Evolutionary conservation across 2,113 vertebrate genomes (phyloP).

Genomic region (Nettapus auritus): DNA sequence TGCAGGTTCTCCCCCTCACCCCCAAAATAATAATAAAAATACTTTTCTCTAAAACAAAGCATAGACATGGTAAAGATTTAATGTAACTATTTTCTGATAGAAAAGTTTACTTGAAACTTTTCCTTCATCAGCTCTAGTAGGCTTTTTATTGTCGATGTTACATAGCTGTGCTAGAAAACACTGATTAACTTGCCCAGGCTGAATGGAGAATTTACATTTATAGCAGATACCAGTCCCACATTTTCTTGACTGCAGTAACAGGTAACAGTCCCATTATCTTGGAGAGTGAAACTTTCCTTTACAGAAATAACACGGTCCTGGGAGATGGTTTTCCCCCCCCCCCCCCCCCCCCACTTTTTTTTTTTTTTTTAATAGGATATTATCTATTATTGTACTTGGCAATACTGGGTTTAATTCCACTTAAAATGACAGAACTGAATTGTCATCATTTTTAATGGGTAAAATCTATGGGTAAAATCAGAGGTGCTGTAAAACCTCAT

Average conservation of each 20-base stretch:
- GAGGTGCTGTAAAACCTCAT: slow-evolving; percentile 74
- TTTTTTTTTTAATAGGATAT: slow-evolving; percentile 1
- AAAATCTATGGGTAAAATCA: slow-evolving; percentile 67
- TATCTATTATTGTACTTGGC: slow-evolving; percentile 75
- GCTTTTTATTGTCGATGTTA: background rate
- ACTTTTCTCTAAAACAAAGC: background rate
- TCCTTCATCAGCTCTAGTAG: background rate
- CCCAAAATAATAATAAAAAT: background rate
- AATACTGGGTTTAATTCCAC: slow-evolving; percentile 73
- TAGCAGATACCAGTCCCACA: background rate
- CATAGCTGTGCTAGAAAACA: background rate
- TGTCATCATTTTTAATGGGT: slow-evolving; percentile 69
- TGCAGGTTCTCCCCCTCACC: background rate
- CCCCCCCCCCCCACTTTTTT: background rate
- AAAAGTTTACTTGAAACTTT: background rate
- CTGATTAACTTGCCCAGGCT: background rate
- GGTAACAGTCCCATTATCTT: background rate
- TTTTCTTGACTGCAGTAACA: background rate
- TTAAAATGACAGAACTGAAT: slow-evolving; percentile 78
- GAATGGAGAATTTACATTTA: background rate
- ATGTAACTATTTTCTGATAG: background rate
- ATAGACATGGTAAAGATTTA: background rate
- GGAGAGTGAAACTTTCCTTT: background rate
- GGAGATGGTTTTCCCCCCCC: background rate
- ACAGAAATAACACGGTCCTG: background rate